Percentiles rank a stretch among this genome's conserved stretches.
Evolutionary conservation across 2,888 invertebrate species (phyloP).

Genomic region (Steinernema hermaphroditum): DNA sequence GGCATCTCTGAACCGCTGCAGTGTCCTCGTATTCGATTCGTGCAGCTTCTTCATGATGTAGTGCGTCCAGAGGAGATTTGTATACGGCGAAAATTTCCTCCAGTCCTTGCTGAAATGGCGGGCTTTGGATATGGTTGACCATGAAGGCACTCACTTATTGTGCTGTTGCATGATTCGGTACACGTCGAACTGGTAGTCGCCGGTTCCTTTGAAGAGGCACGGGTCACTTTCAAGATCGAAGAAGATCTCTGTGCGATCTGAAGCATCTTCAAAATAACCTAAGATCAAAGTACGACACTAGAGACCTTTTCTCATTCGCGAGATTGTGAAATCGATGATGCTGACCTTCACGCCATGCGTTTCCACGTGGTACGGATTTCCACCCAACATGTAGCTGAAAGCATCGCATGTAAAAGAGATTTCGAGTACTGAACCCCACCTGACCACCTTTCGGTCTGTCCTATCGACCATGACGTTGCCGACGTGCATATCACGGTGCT

Average conservation of each 20-base stretch:
- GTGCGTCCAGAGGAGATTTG: conserved; percentile 88
- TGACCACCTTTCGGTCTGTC: conserved; percentile 68
- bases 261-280: background rate
- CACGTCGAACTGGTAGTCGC: conserved; percentile 92
- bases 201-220: conserved; percentile 73
- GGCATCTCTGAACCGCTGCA: too few relatives aligned
- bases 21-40: background rate
- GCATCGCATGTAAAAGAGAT: conserved; percentile 47
- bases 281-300: conserved; percentile 9
- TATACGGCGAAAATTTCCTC: conserved; percentile 80
- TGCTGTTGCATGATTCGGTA: conserved; percentile 86
- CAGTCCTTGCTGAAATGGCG: conserved; percentile 77
- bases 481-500: conserved; percentile 93
- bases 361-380: conserved; percentile 69
- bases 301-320: conserved; percentile 75
- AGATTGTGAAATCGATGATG: conserved; percentile 88
- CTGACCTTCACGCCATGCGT: conserved; percentile 73
- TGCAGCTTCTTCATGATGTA: conserved; percentile 74
- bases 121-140: background rate
- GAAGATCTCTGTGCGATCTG: conserved; percentile 78
- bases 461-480: conserved; percentile 83
- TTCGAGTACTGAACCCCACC: conserved; percentile 39
- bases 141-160: conserved; percentile 72
- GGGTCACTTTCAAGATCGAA: conserved; percentile 70
- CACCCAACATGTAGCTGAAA: conserved; percentile 72